Base-by-base conservation (phyloP, 2,113 vertebrate species). In the Stictonetta naevosa region DNA sequence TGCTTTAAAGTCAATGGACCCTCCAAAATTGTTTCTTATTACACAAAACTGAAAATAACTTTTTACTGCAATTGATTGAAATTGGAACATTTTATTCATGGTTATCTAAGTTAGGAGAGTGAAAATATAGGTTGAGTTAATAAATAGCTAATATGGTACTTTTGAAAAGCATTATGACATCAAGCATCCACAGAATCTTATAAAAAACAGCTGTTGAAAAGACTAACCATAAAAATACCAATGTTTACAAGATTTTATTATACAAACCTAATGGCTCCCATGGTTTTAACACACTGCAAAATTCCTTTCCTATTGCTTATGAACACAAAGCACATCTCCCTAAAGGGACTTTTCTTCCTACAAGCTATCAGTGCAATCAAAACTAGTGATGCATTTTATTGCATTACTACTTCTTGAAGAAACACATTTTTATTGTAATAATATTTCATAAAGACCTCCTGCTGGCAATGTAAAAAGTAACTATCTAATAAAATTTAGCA, bases 341-440 rank as follows among this genome's bases (percentile, higher is more conserved):
- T 69, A 75, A 83, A 81, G 66, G 58, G 64, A 63, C 48, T 87
- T 92, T 56, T 89, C 46, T 95, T 92, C 81, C 66, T 83, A 63
- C 50, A 68, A 93, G 83, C 55, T 53, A 90, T 74, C 38, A 96
- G 56, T 74, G 74, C 88, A 77, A 92, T 95, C 86, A 96, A 96
- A 97, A 63, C 91, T 62, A 96, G 91, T 77, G 92, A 95, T 82
- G 94, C 92, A 80, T 97, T 97, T 97, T 92, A 96, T 94, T 85
- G 77, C 66, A 67, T 75, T 80, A 77, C 44, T 64, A 14, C 77
- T 93, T 91, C 94, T 85, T 83, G 48, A 94, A 88, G 88, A 95
- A 81, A 79, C 46, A 86, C 13, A 3, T 44, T 93, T 96, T 92
- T 69, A 86, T 85, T 85, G 90, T 90, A 94, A 92, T 94, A 83